Evolutionary conservation across 1,140 invertebrate genomes (phyloP).

Genomic region (Littorina saxatilis): DNA sequence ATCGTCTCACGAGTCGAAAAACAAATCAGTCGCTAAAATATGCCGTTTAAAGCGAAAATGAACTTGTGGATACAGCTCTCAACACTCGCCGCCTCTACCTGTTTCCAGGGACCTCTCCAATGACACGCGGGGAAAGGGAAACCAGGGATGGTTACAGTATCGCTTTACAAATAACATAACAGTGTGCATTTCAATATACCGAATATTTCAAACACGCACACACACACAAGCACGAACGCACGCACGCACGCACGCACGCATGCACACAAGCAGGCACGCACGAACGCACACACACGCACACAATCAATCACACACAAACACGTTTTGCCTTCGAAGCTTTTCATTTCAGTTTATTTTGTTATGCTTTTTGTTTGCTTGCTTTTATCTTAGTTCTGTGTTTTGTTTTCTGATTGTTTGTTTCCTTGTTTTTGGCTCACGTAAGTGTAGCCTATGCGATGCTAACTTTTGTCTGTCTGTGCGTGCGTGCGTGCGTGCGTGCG

Average conservation of each 20-base stretch:
- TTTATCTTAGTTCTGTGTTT: background rate
- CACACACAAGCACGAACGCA: background rate
- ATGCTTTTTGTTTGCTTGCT: background rate
- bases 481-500: background rate
- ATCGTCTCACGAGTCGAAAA: no score
- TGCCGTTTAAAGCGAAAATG: no score
- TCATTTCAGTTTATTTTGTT: no score
- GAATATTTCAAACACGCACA: conserved; percentile 5
- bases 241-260: no score
- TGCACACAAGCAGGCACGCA: background rate
- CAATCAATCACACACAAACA: background rate
- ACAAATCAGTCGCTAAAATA: no score
- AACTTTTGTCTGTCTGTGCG: background rate
- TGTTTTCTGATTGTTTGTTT: background rate
- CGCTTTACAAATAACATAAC: no score
- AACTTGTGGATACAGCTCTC: no score
- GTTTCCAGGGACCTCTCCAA: no score
- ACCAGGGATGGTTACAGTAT: no score
- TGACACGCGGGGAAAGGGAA: no score
- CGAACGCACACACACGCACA: background rate
- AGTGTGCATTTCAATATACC: no score
- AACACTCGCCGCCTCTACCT: no score
- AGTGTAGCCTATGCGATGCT: background rate
- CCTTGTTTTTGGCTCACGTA: background rate
- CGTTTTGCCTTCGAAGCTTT: background rate